phyloP scores from a whole-genome alignment of 2,113 vertebrate genomes.

The Melanerpes aurifrons region DNA sequence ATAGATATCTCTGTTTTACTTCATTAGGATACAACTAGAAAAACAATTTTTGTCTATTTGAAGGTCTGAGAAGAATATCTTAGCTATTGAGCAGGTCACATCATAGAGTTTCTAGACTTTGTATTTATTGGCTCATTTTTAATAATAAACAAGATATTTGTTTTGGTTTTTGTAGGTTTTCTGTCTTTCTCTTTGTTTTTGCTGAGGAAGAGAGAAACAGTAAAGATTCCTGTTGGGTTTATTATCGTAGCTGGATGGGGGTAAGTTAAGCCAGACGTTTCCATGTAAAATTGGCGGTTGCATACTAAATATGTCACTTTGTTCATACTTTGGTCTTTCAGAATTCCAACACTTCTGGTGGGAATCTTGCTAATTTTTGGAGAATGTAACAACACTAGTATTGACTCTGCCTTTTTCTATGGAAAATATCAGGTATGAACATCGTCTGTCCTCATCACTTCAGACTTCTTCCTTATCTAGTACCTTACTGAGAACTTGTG shows the following conservation, averaged over 20 bases:
- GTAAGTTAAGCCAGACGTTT: constrained; percentile 78
- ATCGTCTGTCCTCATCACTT: background rate
- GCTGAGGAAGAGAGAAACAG: constrained; percentile 80
- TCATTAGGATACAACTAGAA: background rate
- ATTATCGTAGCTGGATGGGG: constrained; percentile 91
- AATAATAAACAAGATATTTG: background rate
- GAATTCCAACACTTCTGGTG: constrained; percentile 84
- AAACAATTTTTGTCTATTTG: background rate
- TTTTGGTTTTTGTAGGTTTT: constrained; percentile 78
- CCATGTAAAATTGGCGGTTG: background rate
- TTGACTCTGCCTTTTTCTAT: constrained; percentile 92
- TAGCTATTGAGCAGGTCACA: background rate
- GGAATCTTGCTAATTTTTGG: constrained; percentile 87
- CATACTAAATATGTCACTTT: background rate
- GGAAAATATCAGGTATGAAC: constrained; percentile 87
- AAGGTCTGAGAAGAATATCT: background rate
- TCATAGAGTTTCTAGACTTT: background rate
- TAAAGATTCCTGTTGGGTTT: constrained; percentile 81
- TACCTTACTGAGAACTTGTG: background rate
- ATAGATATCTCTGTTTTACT: background rate
- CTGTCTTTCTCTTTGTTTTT: constrained; percentile 91
- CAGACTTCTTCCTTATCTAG: background rate
- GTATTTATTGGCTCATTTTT: background rate
- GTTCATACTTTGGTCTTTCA: constrained; percentile 63
- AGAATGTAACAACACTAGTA: constrained; percentile 74